A percentile compares a stretch with the other conserved stretches of the same genome.
phyloP scores from a whole-genome alignment of 1,140 invertebrate species.

The Capitella teleta region DNA sequence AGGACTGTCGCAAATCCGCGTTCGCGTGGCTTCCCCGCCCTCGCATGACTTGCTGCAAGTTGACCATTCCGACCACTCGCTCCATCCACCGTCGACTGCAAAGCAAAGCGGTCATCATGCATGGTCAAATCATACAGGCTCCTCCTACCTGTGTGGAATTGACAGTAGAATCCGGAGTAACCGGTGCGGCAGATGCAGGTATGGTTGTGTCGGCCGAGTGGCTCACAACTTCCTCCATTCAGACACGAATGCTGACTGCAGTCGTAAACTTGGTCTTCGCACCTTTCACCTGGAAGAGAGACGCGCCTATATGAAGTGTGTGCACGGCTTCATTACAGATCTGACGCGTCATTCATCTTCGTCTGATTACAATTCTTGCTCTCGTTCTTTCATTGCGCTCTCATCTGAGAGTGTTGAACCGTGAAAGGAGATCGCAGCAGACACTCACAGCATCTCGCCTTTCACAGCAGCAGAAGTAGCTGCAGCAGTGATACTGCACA shows the following conservation, averaged over 20 bases:
- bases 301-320: neutral
- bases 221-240: neutral
- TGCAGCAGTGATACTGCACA: no score
- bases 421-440: no score
- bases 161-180: slow-evolving; percentile 4
- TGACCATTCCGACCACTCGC: slow-evolving; percentile 28
- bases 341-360: no score
- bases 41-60: slow-evolving; percentile 27
- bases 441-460: no score
- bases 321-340: neutral
- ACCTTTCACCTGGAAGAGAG: neutral
- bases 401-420: no score
- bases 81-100: slow-evolving; percentile 30
- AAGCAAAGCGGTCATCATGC: neutral
- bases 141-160: neutral
- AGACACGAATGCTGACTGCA: slow-evolving; percentile 1
- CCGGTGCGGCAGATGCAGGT: neutral
- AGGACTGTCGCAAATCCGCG: slow-evolving; percentile 23
- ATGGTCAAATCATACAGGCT: neutral
- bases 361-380: no score
- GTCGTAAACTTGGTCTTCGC: slow-evolving; percentile 5
- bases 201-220: neutral
- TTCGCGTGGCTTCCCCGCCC: slow-evolving; percentile 21
- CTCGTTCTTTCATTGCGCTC: no score
- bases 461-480: no score